phyloP scores from a whole-genome alignment of 2,113 vertebrate species.

The Alouatta palliata region DNA sequence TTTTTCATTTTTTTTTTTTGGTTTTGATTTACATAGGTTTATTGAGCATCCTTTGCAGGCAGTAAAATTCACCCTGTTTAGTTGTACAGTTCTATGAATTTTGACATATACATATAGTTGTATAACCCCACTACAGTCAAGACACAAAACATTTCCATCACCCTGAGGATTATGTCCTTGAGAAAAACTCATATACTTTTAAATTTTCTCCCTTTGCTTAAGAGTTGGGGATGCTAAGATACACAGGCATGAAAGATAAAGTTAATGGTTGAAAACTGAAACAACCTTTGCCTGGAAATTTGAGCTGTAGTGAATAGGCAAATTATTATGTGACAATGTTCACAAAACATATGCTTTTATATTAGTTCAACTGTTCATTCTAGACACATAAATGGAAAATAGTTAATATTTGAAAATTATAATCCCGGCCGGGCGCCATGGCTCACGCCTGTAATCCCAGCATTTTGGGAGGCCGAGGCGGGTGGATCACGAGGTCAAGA shows the following conservation, averaged over 20 bases:
- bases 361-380: not conserved
- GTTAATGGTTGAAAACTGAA: constrained; percentile 15
- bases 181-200: not conserved
- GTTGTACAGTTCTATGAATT: not conserved
- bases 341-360: not conserved
- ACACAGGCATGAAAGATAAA: not conserved
- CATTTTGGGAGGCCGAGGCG: no score
- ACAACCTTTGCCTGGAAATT: constrained; percentile 28
- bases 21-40: not conserved
- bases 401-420: constrained; percentile 12
- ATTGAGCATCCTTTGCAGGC: not conserved
- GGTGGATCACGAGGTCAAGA: no score
- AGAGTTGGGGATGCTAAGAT: not conserved
- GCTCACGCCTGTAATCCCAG: no score
- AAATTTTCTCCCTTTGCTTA: not conserved
- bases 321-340: not conserved
- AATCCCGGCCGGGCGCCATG: no score
- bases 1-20: not conserved
- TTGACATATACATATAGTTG: not conserved
- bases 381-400: not conserved
- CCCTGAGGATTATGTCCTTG: not conserved
- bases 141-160: not conserved
- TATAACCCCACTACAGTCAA: not conserved
- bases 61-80: not conserved
- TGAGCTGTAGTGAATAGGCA: not conserved